Evolutionary conservation across 1,140 invertebrate genomes (phyloP), one percentile per base, ranked within the genome.

Genomic region (Tyrophagus putrescentiae): DNA sequence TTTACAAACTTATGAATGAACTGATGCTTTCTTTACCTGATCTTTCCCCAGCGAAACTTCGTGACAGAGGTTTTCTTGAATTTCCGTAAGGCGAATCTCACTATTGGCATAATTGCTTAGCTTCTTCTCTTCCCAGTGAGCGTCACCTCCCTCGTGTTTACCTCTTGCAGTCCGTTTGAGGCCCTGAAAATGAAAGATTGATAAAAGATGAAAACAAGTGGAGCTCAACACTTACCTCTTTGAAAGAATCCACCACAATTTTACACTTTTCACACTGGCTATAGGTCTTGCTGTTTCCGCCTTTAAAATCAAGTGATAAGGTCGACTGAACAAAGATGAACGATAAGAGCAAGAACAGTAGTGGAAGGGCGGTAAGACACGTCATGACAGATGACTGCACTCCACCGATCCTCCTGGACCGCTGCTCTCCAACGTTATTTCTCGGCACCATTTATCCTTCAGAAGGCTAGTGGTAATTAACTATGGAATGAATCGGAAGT

Each of bases 51-150:
- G 79, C 48, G 77, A 73, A 1, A 84, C 72, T 60, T 89, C 85
- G 21, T 77, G 77, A 69, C 88, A 93, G 0, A 91, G 69, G 21
- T 77, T 72, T 69, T 95, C 90, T 72, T 92, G 84, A 62, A 97
- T 91, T 73, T 98, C 94, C 21, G 89, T 80, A 42, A 97, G 76
- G 61, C 93, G 76, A 18, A 81, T 81, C 76, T 97, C 93, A 73
- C 91, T 78, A 31, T 78, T 84, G 60, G 83, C 80, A 73, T 95
- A 98, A 23, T 81, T 82, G 54, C 83, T 82, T 60, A 93, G 74
- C 66, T 90, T 91, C 67, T 88, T 84, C 71, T 96, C 90, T 71
- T 98, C 93, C 92, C 93, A 98, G 36, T 87, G 88, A 1, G 90
- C 84, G 72, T 97, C 93, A 6, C 93, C 93, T 33, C 93, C 93